Evolutionary conservation across 1,140 invertebrate species (phyloP).

Genomic region (Chrysopa pallens): DNA sequence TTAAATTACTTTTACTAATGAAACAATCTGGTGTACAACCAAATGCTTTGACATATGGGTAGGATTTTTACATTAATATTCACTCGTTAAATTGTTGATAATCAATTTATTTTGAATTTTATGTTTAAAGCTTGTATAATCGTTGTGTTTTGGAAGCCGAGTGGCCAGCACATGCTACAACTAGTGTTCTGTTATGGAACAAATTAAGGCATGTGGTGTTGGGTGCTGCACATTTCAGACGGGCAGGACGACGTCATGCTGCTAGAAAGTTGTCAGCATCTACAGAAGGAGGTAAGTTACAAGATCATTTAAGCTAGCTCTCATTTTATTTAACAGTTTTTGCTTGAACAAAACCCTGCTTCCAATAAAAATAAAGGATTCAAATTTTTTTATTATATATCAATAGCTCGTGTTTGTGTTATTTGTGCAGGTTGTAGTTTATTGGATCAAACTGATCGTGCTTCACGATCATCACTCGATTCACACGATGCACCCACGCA

Average conservation of each 20-base stretch:
- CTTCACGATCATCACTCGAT: conserved; percentile 28
- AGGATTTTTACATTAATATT: conserved; percentile 31
- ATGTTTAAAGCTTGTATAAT: conserved; percentile 32
- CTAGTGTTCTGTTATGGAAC: conserved; percentile 76
- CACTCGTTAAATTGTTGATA: not conserved
- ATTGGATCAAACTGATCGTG: conserved; percentile 26
- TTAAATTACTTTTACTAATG: conserved; percentile 90
- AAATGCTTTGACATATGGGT: conserved; percentile 96
- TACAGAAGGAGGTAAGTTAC: conserved; percentile 21
- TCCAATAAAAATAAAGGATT: no score
- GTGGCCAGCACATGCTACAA: conserved; percentile 65
- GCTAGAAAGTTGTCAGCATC: conserved; percentile 25
- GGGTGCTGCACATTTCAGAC: conserved; percentile 72
- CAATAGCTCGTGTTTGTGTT: no score
- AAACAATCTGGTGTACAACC: conserved; percentile 84
- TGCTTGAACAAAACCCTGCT: no score
- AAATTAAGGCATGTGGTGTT: conserved; percentile 83
- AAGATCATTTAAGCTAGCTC: no score
- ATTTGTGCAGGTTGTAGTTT: conserved; percentile 17
- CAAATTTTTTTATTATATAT: no score
- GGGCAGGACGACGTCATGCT: conserved; percentile 41
- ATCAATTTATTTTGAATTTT: not conserved
- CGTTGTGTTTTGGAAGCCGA: conserved; percentile 77
- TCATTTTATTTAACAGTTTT: no score
- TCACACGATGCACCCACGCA: conserved; percentile 23